Evolutionary conservation across 2,888 invertebrate genomes (phyloP).

Genomic region (Neoitamus cyanurus): DNA sequence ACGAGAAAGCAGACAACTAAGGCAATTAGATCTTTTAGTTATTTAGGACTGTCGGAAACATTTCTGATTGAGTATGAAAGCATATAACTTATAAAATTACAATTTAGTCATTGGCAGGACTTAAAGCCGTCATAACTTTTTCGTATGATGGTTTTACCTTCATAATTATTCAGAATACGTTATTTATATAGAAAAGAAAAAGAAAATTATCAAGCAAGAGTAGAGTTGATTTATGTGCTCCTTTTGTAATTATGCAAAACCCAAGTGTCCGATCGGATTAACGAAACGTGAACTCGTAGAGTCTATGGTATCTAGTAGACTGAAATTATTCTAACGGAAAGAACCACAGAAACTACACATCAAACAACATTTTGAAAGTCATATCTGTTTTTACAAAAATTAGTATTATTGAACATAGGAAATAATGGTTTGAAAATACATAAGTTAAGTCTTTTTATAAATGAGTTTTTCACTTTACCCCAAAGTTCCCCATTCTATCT

Average conservation of each 20-base stretch:
- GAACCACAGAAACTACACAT: slow-evolving; percentile 16
- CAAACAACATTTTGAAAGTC: slow-evolving; percentile 37
- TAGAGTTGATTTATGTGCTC: slow-evolving; percentile 24
- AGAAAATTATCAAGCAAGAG: neutral
- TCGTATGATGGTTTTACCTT: slow-evolving; percentile 35
- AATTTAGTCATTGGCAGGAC: slow-evolving; percentile 45
- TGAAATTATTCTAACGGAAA: slow-evolving; percentile 39
- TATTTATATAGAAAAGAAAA: slow-evolving; percentile 39
- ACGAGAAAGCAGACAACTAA: slow-evolving; percentile 49
- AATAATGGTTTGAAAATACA: slow-evolving; percentile 47
- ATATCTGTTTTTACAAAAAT: slow-evolving; percentile 36
- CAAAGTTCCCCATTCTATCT: neutral
- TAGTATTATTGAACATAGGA: slow-evolving; percentile 44
- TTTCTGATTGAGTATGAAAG: slow-evolving; percentile 34
- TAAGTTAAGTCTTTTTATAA: slow-evolving; percentile 42
- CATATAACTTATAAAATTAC: slow-evolving; percentile 39
- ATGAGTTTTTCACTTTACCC: slow-evolving; percentile 5
- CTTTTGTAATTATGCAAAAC: slow-evolving; percentile 14
- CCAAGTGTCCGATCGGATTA: slow-evolving; percentile 13
- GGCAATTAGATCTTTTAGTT: slow-evolving; percentile 50
- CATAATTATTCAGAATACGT: slow-evolving; percentile 38
- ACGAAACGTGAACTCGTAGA: slow-evolving; percentile 4
- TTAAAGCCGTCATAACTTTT: slow-evolving; percentile 38
- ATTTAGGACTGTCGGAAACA: slow-evolving; percentile 23
- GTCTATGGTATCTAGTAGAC: slow-evolving; percentile 45